Base-by-base conservation (phyloP, 2,113 vertebrate genomes). In the Cheilinus undulatus region DNA sequence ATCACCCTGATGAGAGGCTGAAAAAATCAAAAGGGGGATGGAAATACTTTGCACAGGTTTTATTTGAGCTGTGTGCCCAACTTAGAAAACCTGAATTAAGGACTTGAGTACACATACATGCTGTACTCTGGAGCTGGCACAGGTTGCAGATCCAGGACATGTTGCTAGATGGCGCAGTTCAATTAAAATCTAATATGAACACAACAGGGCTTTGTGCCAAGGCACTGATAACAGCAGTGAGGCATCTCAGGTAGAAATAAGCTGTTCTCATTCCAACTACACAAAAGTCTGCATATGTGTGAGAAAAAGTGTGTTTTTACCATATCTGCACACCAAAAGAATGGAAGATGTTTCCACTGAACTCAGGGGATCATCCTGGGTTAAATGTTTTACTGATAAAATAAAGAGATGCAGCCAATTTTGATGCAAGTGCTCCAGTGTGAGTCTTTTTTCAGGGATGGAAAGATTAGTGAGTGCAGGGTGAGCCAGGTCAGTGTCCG, bases 101-200 rank as follows among this genome's bases (percentile, higher is more conserved):
- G 27, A 62, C 32, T 56, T 42, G 0, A 15, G 20, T 53, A 27
- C 28, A 58, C 43, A 61, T 43, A 53, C 22, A 57, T 14, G 30
- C 42, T 23, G 19, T 42, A 19, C 26, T 48, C 42, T 1, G 43
- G 27, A 46, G 50, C 40, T 4, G 52, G 17, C 28, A 7, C 7
- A 64, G 23, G 62, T 14, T 28, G 22, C 17, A 62, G 32, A 28
- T 78, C 75, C 68, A 1, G 43, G 11, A 19, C 42, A 40, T 34
- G 20, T 76, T 53, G 82, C 83, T 89, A 90, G 90, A 86, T 85
- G 88, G 86, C 71, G 83, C 40, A 60, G 26, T 87, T 36, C 62
- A 42, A 84, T 85, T 67, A 83, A 53, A 77, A 74, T 76, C 74
- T 70, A 56, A 61, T 60, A 19, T 43, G 57, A 70, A 57, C 20